phyloP scores from a whole-genome alignment of 2,888 invertebrate genomes.

The Ecdyonurus torrentis region DNA sequence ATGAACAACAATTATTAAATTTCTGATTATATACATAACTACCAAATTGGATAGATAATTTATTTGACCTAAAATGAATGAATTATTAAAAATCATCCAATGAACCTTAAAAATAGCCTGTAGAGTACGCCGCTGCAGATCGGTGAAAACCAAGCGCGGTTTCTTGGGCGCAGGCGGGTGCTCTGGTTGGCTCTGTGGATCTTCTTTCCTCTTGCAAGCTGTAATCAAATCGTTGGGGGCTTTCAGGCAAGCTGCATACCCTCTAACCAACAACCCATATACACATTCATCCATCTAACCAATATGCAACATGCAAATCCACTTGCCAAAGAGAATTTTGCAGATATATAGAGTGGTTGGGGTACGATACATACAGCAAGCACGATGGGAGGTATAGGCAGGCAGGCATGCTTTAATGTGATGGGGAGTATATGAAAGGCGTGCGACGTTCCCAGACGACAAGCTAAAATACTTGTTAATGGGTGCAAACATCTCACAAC shows the following conservation, averaged over 20 bases:
- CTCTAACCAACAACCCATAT: slow-evolving; percentile 9
- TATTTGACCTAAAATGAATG: neutral
- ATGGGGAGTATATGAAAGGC: too few relatives aligned
- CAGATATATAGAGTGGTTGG: too few relatives aligned
- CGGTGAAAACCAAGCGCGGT: slow-evolving; percentile 99
- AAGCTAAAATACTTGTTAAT: too few relatives aligned
- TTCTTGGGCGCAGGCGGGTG: slow-evolving; percentile 81
- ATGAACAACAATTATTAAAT: too few relatives aligned
- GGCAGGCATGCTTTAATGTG: too few relatives aligned
- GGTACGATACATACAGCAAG: too few relatives aligned
- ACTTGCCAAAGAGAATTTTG: neutral
- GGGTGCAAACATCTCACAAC: too few relatives aligned
- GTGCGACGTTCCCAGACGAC: too few relatives aligned
- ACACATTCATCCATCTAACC: slow-evolving; percentile 6
- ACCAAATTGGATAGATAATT: too few relatives aligned
- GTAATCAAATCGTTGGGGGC: slow-evolving; percentile 18
- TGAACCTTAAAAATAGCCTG: slow-evolving; percentile 98
- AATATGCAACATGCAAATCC: neutral
- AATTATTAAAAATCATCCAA: neutral
- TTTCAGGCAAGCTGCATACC: neutral
- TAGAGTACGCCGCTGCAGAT: slow-evolving; percentile 98
- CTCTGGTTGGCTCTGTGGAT: slow-evolving; percentile 57
- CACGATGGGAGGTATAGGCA: too few relatives aligned
- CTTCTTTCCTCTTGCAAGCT: slow-evolving; percentile 96
- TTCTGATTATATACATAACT: too few relatives aligned